Conservation (phyloP, 2,888 invertebrate genomes). For the Fragum whitleyi region DNA sequence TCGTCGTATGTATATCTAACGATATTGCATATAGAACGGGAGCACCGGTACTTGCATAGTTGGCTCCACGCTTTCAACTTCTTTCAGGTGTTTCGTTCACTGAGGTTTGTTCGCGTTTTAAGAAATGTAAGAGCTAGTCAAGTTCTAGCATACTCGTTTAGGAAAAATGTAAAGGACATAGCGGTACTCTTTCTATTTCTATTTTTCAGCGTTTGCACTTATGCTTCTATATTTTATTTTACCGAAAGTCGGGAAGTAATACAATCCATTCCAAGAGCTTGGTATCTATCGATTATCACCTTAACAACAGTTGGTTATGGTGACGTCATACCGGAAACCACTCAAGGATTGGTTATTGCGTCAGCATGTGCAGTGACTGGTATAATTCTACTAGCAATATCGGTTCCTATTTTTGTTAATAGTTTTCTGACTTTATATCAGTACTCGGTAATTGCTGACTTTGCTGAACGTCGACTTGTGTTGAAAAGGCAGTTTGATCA, state of each 20-base stretch:
- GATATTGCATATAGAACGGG: slow-evolving; percentile 21
- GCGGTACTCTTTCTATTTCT: slow-evolving; percentile 43
- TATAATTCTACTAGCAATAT: slow-evolving; percentile 56
- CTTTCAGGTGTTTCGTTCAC: slow-evolving; percentile 57
- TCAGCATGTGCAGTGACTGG: slow-evolving; percentile 54
- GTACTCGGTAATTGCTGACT: slow-evolving; percentile 49
- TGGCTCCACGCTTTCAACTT: slow-evolving; percentile 50
- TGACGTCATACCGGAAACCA: slow-evolving; percentile 59
- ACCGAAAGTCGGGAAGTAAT: slow-evolving; percentile 42
- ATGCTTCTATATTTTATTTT: slow-evolving; percentile 58
- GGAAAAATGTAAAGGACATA: slow-evolving; percentile 54
- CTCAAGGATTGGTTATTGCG: slow-evolving; percentile 49
- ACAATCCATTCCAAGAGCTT: slow-evolving; percentile 52
- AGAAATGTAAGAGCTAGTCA: slow-evolving; percentile 55
- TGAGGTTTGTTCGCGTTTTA: slow-evolving; percentile 58
- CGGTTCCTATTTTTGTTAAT: slow-evolving; percentile 66
- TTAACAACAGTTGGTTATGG: slow-evolving; percentile 70
- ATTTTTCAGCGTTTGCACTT: slow-evolving; percentile 50
- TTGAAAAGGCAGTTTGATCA: too few species aligned
- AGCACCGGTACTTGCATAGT: slow-evolving; percentile 41
- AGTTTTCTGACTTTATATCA: slow-evolving; percentile 64
- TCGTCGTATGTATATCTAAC: slow-evolving; percentile 40
- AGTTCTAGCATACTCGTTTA: slow-evolving; percentile 53
- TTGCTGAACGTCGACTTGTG: not conserved
- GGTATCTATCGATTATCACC: slow-evolving; percentile 67